Base-by-base conservation (phyloP, 2,113 vertebrate genomes). In the Opisthocomus hoazin region DNA sequence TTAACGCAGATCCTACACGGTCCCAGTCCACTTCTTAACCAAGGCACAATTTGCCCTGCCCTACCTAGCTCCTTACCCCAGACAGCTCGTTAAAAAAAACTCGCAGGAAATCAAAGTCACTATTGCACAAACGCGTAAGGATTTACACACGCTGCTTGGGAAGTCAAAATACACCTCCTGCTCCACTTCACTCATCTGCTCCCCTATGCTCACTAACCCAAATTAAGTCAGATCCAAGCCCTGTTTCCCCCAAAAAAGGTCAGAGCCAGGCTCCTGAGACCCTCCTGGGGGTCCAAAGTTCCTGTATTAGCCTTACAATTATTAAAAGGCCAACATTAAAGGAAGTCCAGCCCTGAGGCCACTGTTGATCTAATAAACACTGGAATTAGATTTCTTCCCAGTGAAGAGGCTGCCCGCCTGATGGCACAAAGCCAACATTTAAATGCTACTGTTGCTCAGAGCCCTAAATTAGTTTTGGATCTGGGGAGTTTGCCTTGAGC, bases 391-490 rank as follows among this genome's bases (percentile, higher is more conserved):
- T 94, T 97, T 94, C 94, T 96, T 83, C 96, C 54, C 91, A 91
- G 87, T 60, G 94, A 96, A 97, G 94, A 96, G 93, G 60, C 95
- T 97, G 97, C 81, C 95, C 17, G 91, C 66, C 34, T 79, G 82
- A 92, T 97, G 97, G 97, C 97, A 97, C 53, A 78, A 93, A 93
- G 94, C 97, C 97, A 97, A 97, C 92, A 68, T 82, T 97, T 97
- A 97, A 97, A 97, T 79, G 96, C 97, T 97, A 97, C 97, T 98
- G 97, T 97, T 97, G 95, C 96, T 97, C 97, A 93, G 96, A 96
- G 96, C 89, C 92, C 93, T 95, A 96, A 97, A 97, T 97, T 97
- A 97, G 96, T 97, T 97, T 97, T 97, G 97, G 96, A 97, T 97
- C 93, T 97, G 75, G 91, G 96, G 95, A 97, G 97, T 96, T 97